Evolutionary conservation across 1,140 invertebrate genomes (phyloP).

Genomic region (Plectrocnemia conspersa): DNA sequence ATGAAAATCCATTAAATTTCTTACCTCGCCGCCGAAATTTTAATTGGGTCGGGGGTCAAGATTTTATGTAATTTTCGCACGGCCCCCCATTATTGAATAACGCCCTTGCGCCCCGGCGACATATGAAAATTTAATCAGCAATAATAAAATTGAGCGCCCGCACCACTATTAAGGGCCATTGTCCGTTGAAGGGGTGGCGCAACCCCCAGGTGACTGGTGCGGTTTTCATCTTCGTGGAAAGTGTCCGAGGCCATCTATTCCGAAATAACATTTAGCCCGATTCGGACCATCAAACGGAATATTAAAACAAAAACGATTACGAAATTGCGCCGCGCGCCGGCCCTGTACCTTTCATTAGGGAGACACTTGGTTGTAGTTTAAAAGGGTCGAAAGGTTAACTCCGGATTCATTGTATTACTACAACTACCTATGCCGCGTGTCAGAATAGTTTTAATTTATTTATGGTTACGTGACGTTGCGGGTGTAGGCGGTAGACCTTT

Average conservation of each 20-base stretch:
- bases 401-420: constrained; percentile 34
- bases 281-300: constrained; percentile 35
- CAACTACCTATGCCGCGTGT: no score
- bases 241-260: constrained; percentile 33
- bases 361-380: constrained; percentile 27
- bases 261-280: constrained; percentile 32
- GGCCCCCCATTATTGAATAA: not conserved
- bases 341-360: constrained; percentile 13
- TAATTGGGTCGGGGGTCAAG: no score
- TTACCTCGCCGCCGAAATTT: no score
- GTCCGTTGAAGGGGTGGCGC: not conserved
- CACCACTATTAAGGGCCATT: not conserved
- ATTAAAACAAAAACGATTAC: constrained; percentile 37
- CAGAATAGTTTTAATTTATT: constrained; percentile 36
- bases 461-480: no score
- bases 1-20: no score
- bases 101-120: not conserved
- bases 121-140: constrained; percentile 35
- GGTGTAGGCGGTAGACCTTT: no score
- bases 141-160: constrained; percentile 32
- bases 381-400: constrained; percentile 35
- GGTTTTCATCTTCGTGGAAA: constrained; percentile 33
- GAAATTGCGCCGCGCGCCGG: constrained; percentile 27
- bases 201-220: constrained; percentile 11
- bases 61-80: constrained; percentile 3